Evolutionary conservation across 1,140 invertebrate species (phyloP), one percentile per base, ranked within the genome.

Genomic region (Dufourea novaeangliae): DNA sequence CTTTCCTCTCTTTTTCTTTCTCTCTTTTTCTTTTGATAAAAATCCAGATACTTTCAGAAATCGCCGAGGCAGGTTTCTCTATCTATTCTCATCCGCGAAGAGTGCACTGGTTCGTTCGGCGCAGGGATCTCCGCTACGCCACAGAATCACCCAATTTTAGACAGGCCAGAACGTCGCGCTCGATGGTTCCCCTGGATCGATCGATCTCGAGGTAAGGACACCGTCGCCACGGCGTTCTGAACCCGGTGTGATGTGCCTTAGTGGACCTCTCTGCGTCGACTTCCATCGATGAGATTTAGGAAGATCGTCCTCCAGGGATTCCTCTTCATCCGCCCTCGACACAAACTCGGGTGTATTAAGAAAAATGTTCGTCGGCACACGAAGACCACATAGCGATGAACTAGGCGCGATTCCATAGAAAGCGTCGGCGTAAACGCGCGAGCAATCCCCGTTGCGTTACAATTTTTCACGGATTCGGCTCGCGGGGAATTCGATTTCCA

Each of bases 191-290:
- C 52, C 61, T 32, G 34, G 39, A 37, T 12, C n/a, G n/a, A 63
- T 20, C 27, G 20, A 14, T 66, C 44, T 17, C 11, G 4, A 17
- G 39, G 27, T 41, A 44, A 62, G 37, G 27, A 37, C 12, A 50
- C 44, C 46, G 64, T 67, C 57, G 22, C 71, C 61, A 54, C 78
- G 54, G 64, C 27, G 61, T 44, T 39, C 69, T 80, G 87, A 6
- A 14, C 66, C 44, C 59, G 89, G 89, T 85, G 89, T 90, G 89
- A 90, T 90, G 89, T 90, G 86, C 73, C 84, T 79, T 90, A 89
- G 83, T 90, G 88, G 87, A 86, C 83, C 64, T 83, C 80, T 54
- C 82, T 87, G 85, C 74, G 79, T 61, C 82, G 88, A 84, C 56
- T 61, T 78, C 69, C 88, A 84, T 83, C 86, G 59, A 52, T 79